Evolutionary conservation across 1,140 invertebrate genomes (phyloP).

Genomic region (Diprion similis): DNA sequence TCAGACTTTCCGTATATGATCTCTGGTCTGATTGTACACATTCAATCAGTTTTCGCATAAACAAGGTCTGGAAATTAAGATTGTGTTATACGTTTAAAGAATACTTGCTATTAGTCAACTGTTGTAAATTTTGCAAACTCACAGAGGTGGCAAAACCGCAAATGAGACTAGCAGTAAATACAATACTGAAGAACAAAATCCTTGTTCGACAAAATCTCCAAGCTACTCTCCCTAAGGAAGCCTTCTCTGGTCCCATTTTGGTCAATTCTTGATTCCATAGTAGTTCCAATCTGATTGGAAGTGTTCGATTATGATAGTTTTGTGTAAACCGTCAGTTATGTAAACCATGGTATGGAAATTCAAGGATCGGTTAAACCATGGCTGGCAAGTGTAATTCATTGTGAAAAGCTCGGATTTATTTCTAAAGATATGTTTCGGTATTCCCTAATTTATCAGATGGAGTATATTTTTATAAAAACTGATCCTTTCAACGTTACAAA

Average conservation of each 20-base stretch:
- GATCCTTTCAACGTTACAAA: too few relatives aligned
- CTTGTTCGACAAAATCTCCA: conserved; percentile 67
- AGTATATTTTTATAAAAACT: too few relatives aligned
- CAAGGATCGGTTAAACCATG: too few relatives aligned
- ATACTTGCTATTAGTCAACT: conserved; percentile 18
- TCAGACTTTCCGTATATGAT: conserved; percentile 55
- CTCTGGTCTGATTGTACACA: conserved; percentile 57
- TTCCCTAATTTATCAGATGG: too few relatives aligned
- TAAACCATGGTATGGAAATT: too few relatives aligned
- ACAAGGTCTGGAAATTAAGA: conserved; percentile 60
- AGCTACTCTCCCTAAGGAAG: conserved; percentile 62
- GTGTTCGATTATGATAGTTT: too few relatives aligned
- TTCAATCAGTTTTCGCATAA: conserved; percentile 64
- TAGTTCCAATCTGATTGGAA: conserved; percentile 52
- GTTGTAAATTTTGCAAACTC: conserved; percentile 41
- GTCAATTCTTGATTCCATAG: conserved; percentile 66
- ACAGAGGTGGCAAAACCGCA: conserved; percentile 71
- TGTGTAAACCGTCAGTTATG: too few relatives aligned
- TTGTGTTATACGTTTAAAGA: conserved; percentile 12
- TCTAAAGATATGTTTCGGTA: too few relatives aligned
- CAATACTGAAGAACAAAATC: conserved; percentile 59
- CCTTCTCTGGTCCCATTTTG: conserved; percentile 66
- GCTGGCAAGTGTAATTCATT: too few relatives aligned
- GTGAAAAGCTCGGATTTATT: too few relatives aligned
- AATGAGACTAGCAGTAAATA: conserved; percentile 63